These are phyloP conservation scores for Aradophagus sp. DNA, from an alignment of 1,140 invertebrate species.

Conservation along the genomic window DNA sequence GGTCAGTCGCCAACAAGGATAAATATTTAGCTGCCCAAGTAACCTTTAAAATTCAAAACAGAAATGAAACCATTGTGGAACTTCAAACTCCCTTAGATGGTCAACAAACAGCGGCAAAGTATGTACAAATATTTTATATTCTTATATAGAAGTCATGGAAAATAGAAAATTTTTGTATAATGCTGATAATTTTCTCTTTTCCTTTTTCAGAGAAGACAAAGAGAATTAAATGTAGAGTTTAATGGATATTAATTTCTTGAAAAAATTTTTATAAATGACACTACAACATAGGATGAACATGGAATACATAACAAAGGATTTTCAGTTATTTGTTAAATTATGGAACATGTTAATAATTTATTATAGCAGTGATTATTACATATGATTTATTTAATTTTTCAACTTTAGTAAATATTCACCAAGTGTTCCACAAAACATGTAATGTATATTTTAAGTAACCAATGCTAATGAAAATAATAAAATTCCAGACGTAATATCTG, in stretches of 20 bases:
- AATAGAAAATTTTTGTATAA: background rate
- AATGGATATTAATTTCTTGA: constrained; percentile 66
- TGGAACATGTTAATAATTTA: background rate
- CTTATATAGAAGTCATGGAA: too few species aligned
- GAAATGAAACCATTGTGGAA: constrained; percentile 75
- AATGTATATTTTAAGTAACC: too few species aligned
- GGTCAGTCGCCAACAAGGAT: constrained; percentile 80
- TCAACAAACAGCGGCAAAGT: constrained; percentile 68
- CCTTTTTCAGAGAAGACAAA: constrained; percentile 68
- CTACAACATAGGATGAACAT: constrained; percentile 41
- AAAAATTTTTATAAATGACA: constrained; percentile 66
- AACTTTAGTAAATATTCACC: too few species aligned
- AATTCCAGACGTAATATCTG: too few species aligned
- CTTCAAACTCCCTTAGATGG: constrained; percentile 70
- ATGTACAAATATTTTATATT: constrained; percentile 25
- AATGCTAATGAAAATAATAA: too few species aligned
- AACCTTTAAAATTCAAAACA: constrained; percentile 74
- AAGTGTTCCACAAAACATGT: too few species aligned
- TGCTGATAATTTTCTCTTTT: background rate
- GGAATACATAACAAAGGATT: constrained; percentile 14
- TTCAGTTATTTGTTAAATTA: background rate
- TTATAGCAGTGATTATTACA: background rate
- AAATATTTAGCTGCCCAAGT: constrained; percentile 78
- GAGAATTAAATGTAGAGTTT: constrained; percentile 66
- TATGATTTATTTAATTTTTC: too few species aligned